Evolutionary conservation across 2,888 invertebrate species (phyloP).

Genomic region (Lithodes maja): DNA sequence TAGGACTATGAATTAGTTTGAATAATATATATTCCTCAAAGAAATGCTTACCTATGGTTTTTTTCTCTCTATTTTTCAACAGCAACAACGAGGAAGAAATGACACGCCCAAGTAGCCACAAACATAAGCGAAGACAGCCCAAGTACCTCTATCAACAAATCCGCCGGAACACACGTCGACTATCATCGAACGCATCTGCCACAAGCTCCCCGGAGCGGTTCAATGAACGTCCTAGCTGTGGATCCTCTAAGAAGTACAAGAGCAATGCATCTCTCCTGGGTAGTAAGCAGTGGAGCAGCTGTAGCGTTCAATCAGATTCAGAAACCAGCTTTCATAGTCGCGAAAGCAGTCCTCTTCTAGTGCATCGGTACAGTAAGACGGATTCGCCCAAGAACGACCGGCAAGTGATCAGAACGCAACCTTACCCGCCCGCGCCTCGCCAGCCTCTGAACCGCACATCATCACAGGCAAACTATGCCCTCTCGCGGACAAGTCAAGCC

Average conservation of each 20-base stretch:
- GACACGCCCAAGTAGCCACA: neutral
- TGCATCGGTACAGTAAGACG: neutral
- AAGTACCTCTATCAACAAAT: neutral
- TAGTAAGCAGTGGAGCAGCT: neutral
- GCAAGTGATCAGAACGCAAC: neutral
- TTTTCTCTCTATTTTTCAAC: neutral
- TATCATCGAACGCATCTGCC: neutral
- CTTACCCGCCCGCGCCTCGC: neutral
- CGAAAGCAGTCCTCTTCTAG: conserved; percentile 28
- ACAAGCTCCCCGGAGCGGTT: neutral
- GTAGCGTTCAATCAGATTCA: neutral
- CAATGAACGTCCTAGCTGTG: neutral
- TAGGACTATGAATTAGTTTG: too few species aligned
- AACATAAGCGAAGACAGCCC: neutral
- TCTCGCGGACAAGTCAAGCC: neutral
- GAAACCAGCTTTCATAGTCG: conserved; percentile 15
- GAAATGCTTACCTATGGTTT: too few species aligned
- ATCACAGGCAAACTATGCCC: neutral
- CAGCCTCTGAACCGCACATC: neutral
- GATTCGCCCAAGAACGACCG: neutral
- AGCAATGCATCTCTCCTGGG: neutral
- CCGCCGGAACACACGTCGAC: neutral
- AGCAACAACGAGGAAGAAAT: neutral
- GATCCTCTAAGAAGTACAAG: neutral
- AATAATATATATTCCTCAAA: too few species aligned